Base-by-base conservation (phyloP, 2,888 invertebrate genomes). In the Taenaris catops region DNA sequence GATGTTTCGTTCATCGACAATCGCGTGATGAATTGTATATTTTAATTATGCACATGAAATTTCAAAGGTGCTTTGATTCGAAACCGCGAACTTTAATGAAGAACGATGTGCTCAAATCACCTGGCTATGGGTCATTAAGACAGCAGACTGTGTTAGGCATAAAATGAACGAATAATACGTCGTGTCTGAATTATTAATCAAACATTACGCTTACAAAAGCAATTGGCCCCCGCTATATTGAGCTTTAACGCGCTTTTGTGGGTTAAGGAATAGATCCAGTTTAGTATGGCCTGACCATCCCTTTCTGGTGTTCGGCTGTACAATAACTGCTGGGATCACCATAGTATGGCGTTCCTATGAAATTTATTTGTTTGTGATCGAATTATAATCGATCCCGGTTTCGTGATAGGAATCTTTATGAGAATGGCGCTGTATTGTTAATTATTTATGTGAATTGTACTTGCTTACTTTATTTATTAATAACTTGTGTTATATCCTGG, bases 201-300 rank as follows among this genome's bases (percentile, higher is more conserved):
- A 46, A 48, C 46, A 42, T 37, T 35, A 55, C 7, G 24, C 24
- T 5, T 25, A 18, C 48, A 61, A 53, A 58, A 60, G 54, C 52
- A 61, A 55, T 66, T 63, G 56, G 55, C 58, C 58, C 60, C 61
- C 49, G 51, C 56, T 68, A 70, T 69, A 76, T 78, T 71, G 72
- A 71, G 72, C 67, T 78, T 78, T 80, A 81, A 79, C 72, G 69
- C 70, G 61, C 67, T 63, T 78, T 79, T 73, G 78, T 78, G 79
- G 78, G 78, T 70, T 71, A 67, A 66, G 48, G 47, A 69, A 74
- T 63, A 61, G 60, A 69, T 44, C 79, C 65, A 71, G 1, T 50
- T 4, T 63, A 63, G 46, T 37, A 17, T 38, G 75, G 62, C 34
- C 69, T 38, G 7, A 44, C 14, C 34, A 19, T 14, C 20, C 34